These are phyloP conservation scores for Synanthedon tipuliformis DNA, from an alignment of 2,888 invertebrate genomes.

Conservation along the genomic window DNA sequence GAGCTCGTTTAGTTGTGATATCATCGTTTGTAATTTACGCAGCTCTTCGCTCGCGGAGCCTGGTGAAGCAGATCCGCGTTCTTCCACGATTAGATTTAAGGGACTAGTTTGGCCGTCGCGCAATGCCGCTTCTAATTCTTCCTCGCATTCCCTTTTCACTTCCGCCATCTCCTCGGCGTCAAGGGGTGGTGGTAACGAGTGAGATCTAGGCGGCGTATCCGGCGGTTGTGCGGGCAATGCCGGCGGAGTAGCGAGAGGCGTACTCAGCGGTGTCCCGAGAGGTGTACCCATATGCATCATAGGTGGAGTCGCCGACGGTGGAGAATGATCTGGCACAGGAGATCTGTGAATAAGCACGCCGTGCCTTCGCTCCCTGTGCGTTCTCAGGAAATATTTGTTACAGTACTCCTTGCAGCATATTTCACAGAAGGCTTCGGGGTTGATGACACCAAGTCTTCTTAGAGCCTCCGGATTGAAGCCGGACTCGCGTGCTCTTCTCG, in stretches of 20 bases:
- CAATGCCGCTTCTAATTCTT: conserved; percentile 50
- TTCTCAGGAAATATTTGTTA: conserved; percentile 91
- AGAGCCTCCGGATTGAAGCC: conserved; percentile 80
- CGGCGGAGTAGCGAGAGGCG: conserved; percentile 73
- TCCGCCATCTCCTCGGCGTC: conserved; percentile 45
- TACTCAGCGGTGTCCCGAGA: conserved; percentile 81
- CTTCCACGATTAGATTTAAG: conserved; percentile 80
- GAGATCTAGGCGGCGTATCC: conserved; percentile 67
- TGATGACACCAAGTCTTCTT: conserved; percentile 82
- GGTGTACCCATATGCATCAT: conserved; percentile 79
- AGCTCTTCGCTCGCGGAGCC: conserved; percentile 85
- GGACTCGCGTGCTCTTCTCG: conserved; percentile 76
- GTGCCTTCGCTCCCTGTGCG: conserved; percentile 94
- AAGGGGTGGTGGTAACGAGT: conserved; percentile 40
- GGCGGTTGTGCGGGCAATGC: conserved; percentile 80
- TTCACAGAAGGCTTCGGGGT: conserved; percentile 93
- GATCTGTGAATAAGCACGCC: conserved; percentile 73
- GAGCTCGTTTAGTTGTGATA: conserved; percentile 85
- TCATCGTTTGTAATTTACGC: conserved; percentile 91
- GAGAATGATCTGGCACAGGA: conserved; percentile 61
- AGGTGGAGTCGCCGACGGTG: conserved; percentile 47
- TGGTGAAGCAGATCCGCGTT: conserved; percentile 68
- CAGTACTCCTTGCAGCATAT: conserved; percentile 94
- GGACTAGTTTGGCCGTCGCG: conserved; percentile 79
- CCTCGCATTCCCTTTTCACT: conserved; percentile 67